Percentiles rank a stretch among this genome's conserved stretches.
phyloP scores from a whole-genome alignment of 1,140 invertebrate genomes.

The Aradophagus sp. region DNA sequence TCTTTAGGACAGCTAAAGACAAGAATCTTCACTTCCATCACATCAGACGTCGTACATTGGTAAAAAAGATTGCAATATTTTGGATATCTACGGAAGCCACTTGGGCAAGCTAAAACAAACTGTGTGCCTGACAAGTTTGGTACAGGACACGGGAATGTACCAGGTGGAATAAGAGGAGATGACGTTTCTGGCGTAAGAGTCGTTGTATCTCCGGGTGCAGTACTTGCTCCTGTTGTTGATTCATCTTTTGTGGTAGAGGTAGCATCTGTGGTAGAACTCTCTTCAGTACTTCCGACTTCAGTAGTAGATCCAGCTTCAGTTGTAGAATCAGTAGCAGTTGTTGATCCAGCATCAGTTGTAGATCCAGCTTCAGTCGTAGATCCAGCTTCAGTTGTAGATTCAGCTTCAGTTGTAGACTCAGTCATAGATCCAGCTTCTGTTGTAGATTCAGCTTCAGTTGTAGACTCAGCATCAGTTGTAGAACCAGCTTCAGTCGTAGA shows the following conservation, averaged over 20 bases:
- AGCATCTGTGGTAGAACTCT: neutral
- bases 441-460: slow-evolving; percentile 7
- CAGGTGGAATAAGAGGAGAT: slow-evolving; percentile 52
- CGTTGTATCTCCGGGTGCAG: slow-evolving; percentile 14
- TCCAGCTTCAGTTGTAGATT: slow-evolving; percentile 1
- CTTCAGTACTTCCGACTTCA: slow-evolving; percentile 16
- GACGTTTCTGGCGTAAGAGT: slow-evolving; percentile 36
- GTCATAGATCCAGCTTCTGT: too few relatives aligned
- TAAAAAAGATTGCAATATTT: slow-evolving; percentile 90
- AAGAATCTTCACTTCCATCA: slow-evolving; percentile 82
- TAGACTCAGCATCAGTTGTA: slow-evolving; percentile 4
- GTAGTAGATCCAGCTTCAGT: slow-evolving; percentile 53
- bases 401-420: slow-evolving; percentile 7
- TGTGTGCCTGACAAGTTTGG: slow-evolving; percentile 78
- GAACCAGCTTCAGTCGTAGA: slow-evolving; percentile 1
- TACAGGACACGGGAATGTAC: slow-evolving; percentile 45
- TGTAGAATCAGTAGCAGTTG: too few relatives aligned
- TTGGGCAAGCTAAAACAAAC: slow-evolving; percentile 83
- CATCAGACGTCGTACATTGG: slow-evolving; percentile 82
- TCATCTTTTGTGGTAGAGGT: neutral
- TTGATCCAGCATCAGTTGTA: too few relatives aligned
- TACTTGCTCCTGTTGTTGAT: slow-evolving; percentile 40
- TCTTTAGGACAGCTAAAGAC: slow-evolving; percentile 84
- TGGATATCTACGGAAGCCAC: slow-evolving; percentile 87
- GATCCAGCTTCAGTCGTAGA: too few relatives aligned